Percentiles rank a stretch among this genome's conserved stretches.
Conservation (phyloP, 2,113 vertebrate species). For the Stigmatopora nigra region DNA sequence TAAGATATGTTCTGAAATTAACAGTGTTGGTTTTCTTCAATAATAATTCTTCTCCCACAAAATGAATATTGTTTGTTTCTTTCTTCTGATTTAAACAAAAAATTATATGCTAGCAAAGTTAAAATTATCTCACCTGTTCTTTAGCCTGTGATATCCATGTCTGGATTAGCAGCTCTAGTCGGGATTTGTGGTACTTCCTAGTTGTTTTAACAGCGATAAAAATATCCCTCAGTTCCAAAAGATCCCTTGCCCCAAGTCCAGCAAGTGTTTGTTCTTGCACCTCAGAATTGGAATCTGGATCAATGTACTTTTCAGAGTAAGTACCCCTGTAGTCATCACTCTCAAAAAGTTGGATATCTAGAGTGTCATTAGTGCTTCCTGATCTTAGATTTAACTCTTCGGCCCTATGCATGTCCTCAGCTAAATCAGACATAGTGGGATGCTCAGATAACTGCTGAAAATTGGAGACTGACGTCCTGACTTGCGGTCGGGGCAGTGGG, state of each 20-base stretch:
- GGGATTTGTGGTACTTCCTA: slow-evolving; percentile 82
- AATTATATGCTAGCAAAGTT: background rate
- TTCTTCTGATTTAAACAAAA: no score
- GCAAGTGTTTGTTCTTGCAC: background rate
- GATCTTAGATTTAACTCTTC: slow-evolving; percentile 6
- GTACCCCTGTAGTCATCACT: background rate
- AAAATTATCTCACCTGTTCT: slow-evolving; percentile 73
- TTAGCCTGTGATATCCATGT: slow-evolving; percentile 88
- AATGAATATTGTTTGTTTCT: no score
- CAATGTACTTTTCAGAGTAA: background rate
- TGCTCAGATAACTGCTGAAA: background rate
- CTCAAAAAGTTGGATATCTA: background rate
- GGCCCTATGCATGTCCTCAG: background rate
- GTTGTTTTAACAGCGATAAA: slow-evolving; percentile 96
- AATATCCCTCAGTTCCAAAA: slow-evolving; percentile 77
- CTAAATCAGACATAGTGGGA: background rate
- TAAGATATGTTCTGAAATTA: no score
- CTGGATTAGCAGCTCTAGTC: slow-evolving; percentile 82
- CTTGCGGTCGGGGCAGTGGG: slow-evolving; percentile 48
- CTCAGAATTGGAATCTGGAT: background rate
- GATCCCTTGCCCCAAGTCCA: slow-evolving; percentile 46
- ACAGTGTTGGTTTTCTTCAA: background rate
- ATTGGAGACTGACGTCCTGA: slow-evolving; percentile 14
- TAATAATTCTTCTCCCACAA: background rate
- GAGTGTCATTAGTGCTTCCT: background rate